These are phyloP conservation scores for Crotalus helleri DNA, from an alignment of 2,113 vertebrate species.

Conservation along the genomic window DNA sequence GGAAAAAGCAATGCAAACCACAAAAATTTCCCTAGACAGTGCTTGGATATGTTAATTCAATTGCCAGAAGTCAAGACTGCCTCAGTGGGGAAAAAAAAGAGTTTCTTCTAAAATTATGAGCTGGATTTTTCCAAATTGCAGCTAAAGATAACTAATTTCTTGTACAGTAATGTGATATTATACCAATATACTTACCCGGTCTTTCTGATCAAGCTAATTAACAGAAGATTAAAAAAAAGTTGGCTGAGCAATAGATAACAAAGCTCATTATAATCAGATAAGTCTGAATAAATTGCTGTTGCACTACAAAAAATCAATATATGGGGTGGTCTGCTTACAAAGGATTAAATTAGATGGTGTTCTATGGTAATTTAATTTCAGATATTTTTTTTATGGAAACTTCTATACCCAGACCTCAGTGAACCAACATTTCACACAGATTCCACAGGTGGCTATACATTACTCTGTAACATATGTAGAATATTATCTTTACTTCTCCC, in stretches of 20 bases:
- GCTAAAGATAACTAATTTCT: conserved; percentile 27
- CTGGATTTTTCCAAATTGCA: conserved; percentile 25
- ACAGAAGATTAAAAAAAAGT: not conserved
- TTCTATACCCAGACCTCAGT: not conserved
- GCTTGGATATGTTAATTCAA: not conserved
- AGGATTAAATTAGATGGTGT: not conserved
- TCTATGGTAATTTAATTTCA: not conserved
- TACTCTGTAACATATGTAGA: not conserved
- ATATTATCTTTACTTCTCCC: not conserved
- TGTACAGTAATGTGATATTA: conserved; percentile 17
- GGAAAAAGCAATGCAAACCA: not conserved
- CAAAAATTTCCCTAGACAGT: not conserved
- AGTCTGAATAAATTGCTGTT: conserved; percentile 20
- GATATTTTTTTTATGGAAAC: conserved; percentile 13
- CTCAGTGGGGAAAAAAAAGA: not conserved
- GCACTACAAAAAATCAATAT: conserved; percentile 20
- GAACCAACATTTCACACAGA: not conserved
- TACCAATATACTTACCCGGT: not conserved
- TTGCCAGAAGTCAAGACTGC: not conserved
- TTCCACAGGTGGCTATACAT: not conserved
- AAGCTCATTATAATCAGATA: not conserved
- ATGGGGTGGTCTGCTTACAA: not conserved
- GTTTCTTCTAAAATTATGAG: conserved; percentile 20
- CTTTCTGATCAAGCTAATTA: not conserved
- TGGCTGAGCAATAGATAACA: not conserved